Base-by-base conservation (phyloP, 2,797 vertebrate genomes). In the Rallus crepitans region DNA sequence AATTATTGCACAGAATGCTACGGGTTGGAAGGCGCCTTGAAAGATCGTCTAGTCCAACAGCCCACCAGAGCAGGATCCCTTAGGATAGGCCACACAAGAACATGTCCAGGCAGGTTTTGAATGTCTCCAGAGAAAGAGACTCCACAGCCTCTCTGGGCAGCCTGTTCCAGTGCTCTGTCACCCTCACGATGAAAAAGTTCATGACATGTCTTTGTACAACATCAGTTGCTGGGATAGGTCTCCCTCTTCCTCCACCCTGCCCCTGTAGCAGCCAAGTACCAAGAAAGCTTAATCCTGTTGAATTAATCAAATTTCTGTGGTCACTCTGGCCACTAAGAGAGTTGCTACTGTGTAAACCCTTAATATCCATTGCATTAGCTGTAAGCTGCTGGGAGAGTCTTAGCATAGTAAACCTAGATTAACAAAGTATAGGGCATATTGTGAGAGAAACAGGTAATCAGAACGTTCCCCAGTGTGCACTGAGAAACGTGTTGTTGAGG, bases 341-440 rank as follows among this genome's bases (percentile, higher is more conserved):
- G 42, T 81, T 52, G 59, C 69, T 86, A 21, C 85, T 86, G 48
- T 78, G 28, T 76, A 93, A 95, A 87, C 69, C 61, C 63, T 90
- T 80, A 90, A 91, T 93, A 94, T 60, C 87, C 47, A 35, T 19
- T 87, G 65, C 65, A 90, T 95, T 93, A 95, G 47, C 30, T 60
- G 68, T 92, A 96, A 94, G 71, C 81, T 92, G 64, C 75, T 89
- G 70, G 55, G 69, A 83, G 95, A 92, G 82, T 66, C 87, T 94
- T 89, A 65, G 24, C 89, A 59, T 72, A 76, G 69, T 69, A 90
- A 94, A 82, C 47, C 69, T 8, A 57, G 92, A 91, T 94, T 96
- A 94, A 70, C n/a, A 50, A 85, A 93, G 82, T 65, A 53, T 71
- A 83, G 76, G 76, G 52, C 76, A 73, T 52, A 86, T 80, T 91